Base-by-base conservation (phyloP, 1,140 invertebrate species). In the Uloborus diversus region DNA sequence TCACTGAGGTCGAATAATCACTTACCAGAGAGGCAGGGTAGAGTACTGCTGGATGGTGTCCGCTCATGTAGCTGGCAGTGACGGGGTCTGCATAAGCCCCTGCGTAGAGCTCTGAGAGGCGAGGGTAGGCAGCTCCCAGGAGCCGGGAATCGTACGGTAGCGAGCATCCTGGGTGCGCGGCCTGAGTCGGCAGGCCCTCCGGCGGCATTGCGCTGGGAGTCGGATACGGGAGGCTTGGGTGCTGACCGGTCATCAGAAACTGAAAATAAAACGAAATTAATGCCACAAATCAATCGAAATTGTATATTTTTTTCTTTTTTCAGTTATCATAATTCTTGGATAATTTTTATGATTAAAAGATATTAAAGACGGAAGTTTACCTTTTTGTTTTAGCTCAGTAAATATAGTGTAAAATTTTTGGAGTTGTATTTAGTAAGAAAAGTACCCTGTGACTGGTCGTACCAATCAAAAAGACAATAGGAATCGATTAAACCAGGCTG, bases 161-260 rank as follows among this genome's bases (percentile, higher is more conserved):
- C 25, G 79, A 66, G 61, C 69, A 80, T 2, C 66, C 57, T 4
- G 56, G 57, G n/a, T 69, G 78, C 23, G 53, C 61, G n/a, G n/a
- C n/a, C 61, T 76, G 71, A 51, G 30, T 61, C 25, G 61, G 53
- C 4, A 79, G 17, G 1, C 51, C 35, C 4, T 79, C 76, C 11
- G 76, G 64, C 7, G 76, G 53, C 76, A 79, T 79, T 17, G 25
- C 23, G 42, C 32, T 79, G 1, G 76, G 33, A 11, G 64, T 33
- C 0, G 76, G 76, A 25, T 71, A 80, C 13, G 37, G 68, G 1
- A 71, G 7, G 27, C 57, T 64, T 14, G 79, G 79, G 13, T 80
- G 79, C 32, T 81, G 79, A 17, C 79, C 70, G 47, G 79, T 73
- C 79, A 81, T 75, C 47, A 81, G 79, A 66, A 73, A 33, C 79